These are phyloP conservation scores for Microtus montanus DNA, from an alignment of 2,113 vertebrate species.

Conservation along the genomic window DNA sequence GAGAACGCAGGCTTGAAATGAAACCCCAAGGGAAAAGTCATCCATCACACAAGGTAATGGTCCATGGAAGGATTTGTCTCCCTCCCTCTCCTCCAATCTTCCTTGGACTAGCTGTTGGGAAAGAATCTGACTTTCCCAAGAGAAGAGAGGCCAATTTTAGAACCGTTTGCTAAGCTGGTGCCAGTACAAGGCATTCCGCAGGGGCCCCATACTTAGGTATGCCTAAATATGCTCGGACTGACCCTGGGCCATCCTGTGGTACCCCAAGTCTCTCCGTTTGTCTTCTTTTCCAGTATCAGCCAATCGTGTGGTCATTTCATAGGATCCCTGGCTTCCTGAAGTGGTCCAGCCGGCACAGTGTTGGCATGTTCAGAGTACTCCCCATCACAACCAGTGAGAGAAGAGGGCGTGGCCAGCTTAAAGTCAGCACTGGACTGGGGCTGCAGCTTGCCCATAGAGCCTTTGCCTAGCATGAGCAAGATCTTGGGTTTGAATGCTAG, in stretches of 20 bases:
- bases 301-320: fast-evolving
- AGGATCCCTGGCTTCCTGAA: not conserved
- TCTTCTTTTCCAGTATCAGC: not conserved
- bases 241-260: not conserved
- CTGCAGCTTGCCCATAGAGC: not conserved
- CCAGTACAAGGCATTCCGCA: slow-evolving; percentile 45
- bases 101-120: slow-evolving; percentile 52
- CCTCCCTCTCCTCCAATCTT: slow-evolving; percentile 1
- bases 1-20: not conserved
- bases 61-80: slow-evolving; percentile 7
- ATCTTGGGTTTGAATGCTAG: not conserved
- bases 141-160: slow-evolving; percentile 77
- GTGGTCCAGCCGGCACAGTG: not conserved
- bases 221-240: not conserved
- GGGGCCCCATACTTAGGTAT: slow-evolving; percentile 16
- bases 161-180: slow-evolving; percentile 35
- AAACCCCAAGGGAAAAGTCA: slow-evolving; percentile 44
- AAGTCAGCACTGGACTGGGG: not conserved
- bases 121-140: slow-evolving; percentile 79
- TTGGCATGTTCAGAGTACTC: not conserved
- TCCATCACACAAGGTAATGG: slow-evolving; percentile 69
- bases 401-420: too few relatives aligned
- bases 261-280: fast-evolving
- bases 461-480: not conserved
- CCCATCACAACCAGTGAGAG: not conserved